Evolutionary conservation across 2,888 invertebrate species (phyloP).

Genomic region (Drosophila diplacantha): DNA sequence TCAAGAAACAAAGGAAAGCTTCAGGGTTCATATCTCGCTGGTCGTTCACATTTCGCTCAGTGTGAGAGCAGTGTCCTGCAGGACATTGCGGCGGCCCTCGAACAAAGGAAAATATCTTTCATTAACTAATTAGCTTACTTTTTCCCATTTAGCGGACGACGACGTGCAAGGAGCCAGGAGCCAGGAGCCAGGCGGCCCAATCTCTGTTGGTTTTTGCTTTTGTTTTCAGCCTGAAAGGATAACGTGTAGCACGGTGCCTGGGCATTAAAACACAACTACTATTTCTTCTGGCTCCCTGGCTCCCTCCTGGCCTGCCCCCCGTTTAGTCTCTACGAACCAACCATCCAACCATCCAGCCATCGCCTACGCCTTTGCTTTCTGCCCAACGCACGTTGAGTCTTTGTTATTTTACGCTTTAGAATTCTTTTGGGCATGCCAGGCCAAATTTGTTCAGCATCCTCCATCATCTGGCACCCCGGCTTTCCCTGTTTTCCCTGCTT

Average conservation of each 20-base stretch:
- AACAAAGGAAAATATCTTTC: slow-evolving; percentile 71
- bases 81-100: slow-evolving; percentile 36
- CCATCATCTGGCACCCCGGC: slow-evolving; percentile 17
- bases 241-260: slow-evolving; percentile 51
- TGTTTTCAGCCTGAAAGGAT: slow-evolving; percentile 60
- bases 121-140: slow-evolving; percentile 73
- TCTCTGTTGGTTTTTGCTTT: slow-evolving; percentile 54
- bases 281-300: slow-evolving; percentile 10
- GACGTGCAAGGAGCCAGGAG: slow-evolving; percentile 9
- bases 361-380: slow-evolving; percentile 14
- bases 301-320: slow-evolving; percentile 12
- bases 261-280: slow-evolving; percentile 61
- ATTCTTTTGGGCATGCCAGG: slow-evolving; percentile 64
- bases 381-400: slow-evolving; percentile 41
- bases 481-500: neutral
- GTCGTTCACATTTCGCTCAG: slow-evolving; percentile 5
- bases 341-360: neutral
- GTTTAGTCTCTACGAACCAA: slow-evolving; percentile 31
- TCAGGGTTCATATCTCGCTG: slow-evolving; percentile 9
- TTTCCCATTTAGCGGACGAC: slow-evolving; percentile 54
- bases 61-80: slow-evolving; percentile 22
- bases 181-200: neutral
- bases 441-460: slow-evolving; percentile 62
- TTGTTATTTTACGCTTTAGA: slow-evolving; percentile 70
- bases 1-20: slow-evolving; percentile 1